Conservation (phyloP, 1,140 invertebrate genomes). For the Apis laboriosa region DNA sequence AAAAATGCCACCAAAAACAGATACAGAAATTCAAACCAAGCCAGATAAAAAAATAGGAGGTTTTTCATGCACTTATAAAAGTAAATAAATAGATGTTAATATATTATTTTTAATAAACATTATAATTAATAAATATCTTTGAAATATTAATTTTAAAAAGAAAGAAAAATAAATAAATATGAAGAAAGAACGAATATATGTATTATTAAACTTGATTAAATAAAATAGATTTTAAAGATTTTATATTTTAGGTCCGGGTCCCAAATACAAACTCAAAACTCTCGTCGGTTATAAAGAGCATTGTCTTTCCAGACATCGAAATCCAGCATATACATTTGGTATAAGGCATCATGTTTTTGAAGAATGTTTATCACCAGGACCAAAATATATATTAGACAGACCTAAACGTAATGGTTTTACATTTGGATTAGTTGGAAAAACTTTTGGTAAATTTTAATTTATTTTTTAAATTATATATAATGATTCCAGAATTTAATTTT, state of each 20-base stretch:
- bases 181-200: too few relatives aligned
- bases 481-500: background rate
- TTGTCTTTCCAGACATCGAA: slow-evolving; percentile 68
- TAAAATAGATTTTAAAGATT: background rate
- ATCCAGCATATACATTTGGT: slow-evolving; percentile 74
- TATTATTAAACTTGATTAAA: background rate
- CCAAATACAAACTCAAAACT: slow-evolving; percentile 72
- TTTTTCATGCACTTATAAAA: slow-evolving; percentile 27
- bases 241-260: slow-evolving; percentile 71
- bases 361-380: slow-evolving; percentile 67
- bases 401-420: slow-evolving; percentile 56
- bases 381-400: slow-evolving; percentile 63
- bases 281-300: slow-evolving; percentile 71
- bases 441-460: slow-evolving; percentile 37
- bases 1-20: slow-evolving; percentile 32
- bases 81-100: slow-evolving; percentile 35
- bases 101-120: background rate
- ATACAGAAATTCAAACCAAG: slow-evolving; percentile 35
- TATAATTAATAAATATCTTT: background rate
- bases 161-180: too few relatives aligned
- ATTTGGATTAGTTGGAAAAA: slow-evolving; percentile 51
- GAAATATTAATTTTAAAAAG: background rate
- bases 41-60: slow-evolving; percentile 31
- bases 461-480: background rate
- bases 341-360: background rate